Evolutionary conservation across 2,113 vertebrate species (phyloP).

Genomic region (Seriola dumerili): DNA sequence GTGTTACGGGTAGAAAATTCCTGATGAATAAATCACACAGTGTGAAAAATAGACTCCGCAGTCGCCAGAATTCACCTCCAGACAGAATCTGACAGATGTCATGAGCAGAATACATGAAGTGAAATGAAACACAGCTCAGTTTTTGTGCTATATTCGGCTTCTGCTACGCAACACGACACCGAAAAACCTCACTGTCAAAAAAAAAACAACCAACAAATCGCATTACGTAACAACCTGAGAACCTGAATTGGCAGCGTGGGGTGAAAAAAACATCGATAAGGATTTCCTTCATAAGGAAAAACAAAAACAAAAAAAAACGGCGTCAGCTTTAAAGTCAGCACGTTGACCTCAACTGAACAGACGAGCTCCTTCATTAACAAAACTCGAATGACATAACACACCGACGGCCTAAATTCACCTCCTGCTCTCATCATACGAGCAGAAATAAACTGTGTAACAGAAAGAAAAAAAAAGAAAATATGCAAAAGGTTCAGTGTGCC

Average conservation of each 20-base stretch:
- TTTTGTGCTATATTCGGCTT: not conserved
- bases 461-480: not conserved
- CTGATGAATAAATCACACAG: not conserved
- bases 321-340: not conserved
- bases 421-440: conserved; percentile 31
- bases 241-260: not conserved
- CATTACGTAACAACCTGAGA: not conserved
- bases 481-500: conserved; percentile 25
- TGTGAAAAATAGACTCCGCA: not conserved
- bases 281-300: not conserved
- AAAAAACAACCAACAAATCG: not conserved
- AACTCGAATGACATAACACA: conserved; percentile 14
- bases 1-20: not conserved
- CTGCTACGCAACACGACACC: not conserved
- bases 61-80: not conserved
- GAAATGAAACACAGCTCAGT: not conserved
- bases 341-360: not conserved
- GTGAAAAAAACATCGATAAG: not conserved
- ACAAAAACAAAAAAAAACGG: not conserved
- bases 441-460: conserved; percentile 31
- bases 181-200: not conserved
- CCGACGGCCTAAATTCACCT: conserved; percentile 25
- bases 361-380: not conserved
- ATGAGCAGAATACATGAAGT: not conserved
- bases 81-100: not conserved